Base-by-base conservation (phyloP, 1,140 invertebrate species). In the Sycophila sp. region DNA sequence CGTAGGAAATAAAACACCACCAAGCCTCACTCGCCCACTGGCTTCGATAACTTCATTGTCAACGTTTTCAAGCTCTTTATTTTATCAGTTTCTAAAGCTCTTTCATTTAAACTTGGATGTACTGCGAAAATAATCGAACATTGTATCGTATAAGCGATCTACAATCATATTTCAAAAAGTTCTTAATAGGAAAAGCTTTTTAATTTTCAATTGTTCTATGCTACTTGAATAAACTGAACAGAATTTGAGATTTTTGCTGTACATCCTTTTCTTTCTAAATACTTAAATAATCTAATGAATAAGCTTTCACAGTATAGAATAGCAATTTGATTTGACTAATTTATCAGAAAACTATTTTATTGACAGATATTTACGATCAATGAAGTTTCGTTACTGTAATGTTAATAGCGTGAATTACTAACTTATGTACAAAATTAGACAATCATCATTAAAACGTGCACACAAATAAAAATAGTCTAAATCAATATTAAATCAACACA, bases 1-100 rank as follows among this genome's bases (percentile, higher is more conserved):
- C 66, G 73, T 10, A 47, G 42, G 42, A n/a, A n/a, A n/a, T n/a
- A n/a, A n/a, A n/a, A 47, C 42, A 47, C 7, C n/a, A n/a, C n/a
- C n/a, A n/a, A n/a, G n/a, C 6, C 2, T 22, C 19, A 47, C 17
- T 47, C 42, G 8, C n/a, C 10, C 42, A 24, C 1, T n/a, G 17
- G 42, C 19, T 7, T 47, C 19, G 42, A 3, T 22, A 47, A 47
- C 42, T 47, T 22, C 42, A 47, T 47, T 24, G 42, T 11, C 19
- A 47, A 24, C 24, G 19, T 47, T 47, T 47, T 47, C n/a, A 47
- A 19, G 24, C 7, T 47, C 11, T 2, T 4, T 22, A 19, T 47
- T 22, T n/a, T n/a, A n/a, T n/a, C 17, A 22, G 6, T 22, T 2
- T 47, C 6, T 22, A 47, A 2, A 30, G 8, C n/a, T 28, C n/a